Evolutionary conservation across 2,888 invertebrate species (phyloP).

Genomic region (Drosophila putrida): DNA sequence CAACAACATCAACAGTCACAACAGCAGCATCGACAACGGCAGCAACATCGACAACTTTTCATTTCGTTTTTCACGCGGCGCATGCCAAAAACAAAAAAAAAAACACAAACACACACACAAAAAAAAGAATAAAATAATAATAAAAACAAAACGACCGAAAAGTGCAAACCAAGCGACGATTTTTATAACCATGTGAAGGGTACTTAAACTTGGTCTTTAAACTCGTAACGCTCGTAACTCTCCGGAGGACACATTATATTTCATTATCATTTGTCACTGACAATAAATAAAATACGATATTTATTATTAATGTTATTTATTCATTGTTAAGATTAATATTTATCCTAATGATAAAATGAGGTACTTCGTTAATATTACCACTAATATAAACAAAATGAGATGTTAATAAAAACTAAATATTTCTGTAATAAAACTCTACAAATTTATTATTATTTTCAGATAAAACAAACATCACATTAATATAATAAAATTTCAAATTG

Average conservation of each 20-base stretch:
- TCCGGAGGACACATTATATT: not conserved
- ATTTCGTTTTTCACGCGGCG: constrained; percentile 72
- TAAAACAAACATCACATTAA: no score
- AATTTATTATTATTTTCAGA: no score
- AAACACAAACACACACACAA: constrained; percentile 12
- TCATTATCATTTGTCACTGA: not conserved
- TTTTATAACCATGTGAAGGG: constrained; percentile 17
- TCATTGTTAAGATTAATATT: not conserved
- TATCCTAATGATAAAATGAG: not conserved
- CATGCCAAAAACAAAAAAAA: constrained; percentile 51
- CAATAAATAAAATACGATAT: no score
- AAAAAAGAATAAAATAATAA: constrained; percentile 28
- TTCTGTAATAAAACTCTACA: no score
- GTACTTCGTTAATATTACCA: not conserved
- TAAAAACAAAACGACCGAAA: constrained; percentile 37
- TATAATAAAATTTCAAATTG: no score
- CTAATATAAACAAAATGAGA: no score
- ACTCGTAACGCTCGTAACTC: constrained; percentile 15
- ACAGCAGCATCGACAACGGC: constrained; percentile 24
- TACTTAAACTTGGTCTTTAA: constrained; percentile 26
- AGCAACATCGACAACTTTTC: constrained; percentile 71
- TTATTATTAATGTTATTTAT: no score
- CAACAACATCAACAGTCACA: constrained; percentile 20
- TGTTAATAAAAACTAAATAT: no score
- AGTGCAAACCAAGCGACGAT: constrained; percentile 44